phyloP scores from a whole-genome alignment of 2,113 vertebrate species.

The Pangasianodon gigas region DNA sequence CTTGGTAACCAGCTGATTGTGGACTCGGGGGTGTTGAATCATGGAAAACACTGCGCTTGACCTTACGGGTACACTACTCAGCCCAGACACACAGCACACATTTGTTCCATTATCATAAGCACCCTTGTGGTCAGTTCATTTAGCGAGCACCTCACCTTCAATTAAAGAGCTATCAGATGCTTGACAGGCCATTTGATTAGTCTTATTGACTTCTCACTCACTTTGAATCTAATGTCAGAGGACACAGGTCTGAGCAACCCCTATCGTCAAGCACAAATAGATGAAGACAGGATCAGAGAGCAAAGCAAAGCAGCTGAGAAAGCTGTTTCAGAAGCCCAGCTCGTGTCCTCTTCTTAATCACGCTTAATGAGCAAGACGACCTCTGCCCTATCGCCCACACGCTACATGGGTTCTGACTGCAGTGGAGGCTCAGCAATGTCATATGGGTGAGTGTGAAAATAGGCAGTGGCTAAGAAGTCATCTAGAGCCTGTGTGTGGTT shows the following conservation, averaged over 20 bases:
- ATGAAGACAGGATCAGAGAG: neutral
- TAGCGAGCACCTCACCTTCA: neutral
- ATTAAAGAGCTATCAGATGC: slow-evolving; percentile 18
- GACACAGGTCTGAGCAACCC: neutral
- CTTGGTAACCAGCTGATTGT: neutral
- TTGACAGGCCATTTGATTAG: slow-evolving; percentile 33
- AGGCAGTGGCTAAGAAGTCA: neutral
- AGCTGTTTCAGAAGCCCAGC: slow-evolving; percentile 23
- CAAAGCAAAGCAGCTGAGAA: slow-evolving; percentile 28
- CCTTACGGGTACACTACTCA: neutral
- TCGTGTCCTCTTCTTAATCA: slow-evolving; percentile 21
- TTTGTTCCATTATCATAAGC: slow-evolving; percentile 3
- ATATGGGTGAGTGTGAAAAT: slow-evolving; percentile 37
- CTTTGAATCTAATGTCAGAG: neutral
- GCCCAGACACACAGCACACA: neutral
- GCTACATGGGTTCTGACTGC: slow-evolving; percentile 13
- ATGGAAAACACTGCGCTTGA: neutral
- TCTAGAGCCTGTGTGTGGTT: neutral
- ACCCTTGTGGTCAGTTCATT: slow-evolving; percentile 17
- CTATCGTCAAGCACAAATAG: neutral
- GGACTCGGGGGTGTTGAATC: neutral
- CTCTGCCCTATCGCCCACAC: neutral
- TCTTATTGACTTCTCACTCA: slow-evolving; percentile 20
- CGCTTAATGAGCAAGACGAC: neutral
- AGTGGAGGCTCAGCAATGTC: slow-evolving; percentile 13